Evolutionary conservation across 2,888 invertebrate species (phyloP).

Genomic region (Nezara viridula): DNA sequence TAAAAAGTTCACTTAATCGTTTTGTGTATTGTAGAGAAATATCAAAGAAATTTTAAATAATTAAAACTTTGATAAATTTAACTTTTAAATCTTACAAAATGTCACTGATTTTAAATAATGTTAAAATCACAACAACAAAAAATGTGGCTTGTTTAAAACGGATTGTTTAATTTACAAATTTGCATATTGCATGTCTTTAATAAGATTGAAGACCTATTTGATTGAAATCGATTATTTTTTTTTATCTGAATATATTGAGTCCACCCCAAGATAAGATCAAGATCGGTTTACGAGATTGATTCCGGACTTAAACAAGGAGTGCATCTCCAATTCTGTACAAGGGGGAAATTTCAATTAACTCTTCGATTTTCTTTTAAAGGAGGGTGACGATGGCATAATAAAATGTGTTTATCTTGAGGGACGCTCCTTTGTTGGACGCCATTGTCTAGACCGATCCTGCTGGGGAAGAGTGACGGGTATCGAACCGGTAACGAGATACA

Average conservation of each 20-base stretch:
- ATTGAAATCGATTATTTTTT: slow-evolving; percentile 3
- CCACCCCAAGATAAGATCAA: not conserved
- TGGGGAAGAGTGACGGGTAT: slow-evolving; percentile 20
- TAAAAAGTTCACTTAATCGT: no score
- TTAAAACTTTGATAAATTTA: no score
- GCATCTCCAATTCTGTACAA: not conserved
- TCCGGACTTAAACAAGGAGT: slow-evolving; percentile 8
- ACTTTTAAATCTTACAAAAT: no score
- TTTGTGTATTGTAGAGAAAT: no score
- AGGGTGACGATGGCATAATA: slow-evolving; percentile 21
- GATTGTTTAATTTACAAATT: no score
- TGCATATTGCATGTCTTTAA: not conserved
- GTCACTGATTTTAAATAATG: no score
- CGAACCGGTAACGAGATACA: slow-evolving; percentile 49
- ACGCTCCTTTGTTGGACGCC: not conserved
- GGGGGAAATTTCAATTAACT: slow-evolving; percentile 31
- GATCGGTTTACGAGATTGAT: slow-evolving; percentile 24
- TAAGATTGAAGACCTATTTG: not conserved
- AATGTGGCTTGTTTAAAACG: no score
- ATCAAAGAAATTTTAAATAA: no score
- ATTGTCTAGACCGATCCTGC: slow-evolving; percentile 1
- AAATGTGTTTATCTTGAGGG: slow-evolving; percentile 46
- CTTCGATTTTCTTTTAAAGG: slow-evolving; percentile 17
- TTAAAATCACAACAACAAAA: no score
- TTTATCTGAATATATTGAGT: not conserved